phyloP scores from a whole-genome alignment of 2,888 invertebrate genomes.

The Arge pagana region DNA sequence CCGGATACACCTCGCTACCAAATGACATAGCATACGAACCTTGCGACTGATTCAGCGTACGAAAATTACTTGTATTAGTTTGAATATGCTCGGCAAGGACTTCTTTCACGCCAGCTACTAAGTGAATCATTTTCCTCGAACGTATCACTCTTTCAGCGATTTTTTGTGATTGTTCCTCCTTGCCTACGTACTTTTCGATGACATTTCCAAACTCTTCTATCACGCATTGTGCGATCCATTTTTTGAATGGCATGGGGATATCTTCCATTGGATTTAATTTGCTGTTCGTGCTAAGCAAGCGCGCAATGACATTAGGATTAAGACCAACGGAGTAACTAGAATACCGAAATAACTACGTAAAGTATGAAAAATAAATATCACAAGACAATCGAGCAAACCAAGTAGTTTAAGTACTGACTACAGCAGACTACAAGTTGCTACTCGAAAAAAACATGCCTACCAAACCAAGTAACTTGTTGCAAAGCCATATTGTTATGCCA shows the following conservation, averaged over 20 bases:
- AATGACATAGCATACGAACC: conserved; percentile 44
- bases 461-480: no score
- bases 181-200: conserved; percentile 38
- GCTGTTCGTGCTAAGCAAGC: no score
- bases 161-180: conserved; percentile 34
- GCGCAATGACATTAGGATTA: no score
- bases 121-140: conserved; percentile 42
- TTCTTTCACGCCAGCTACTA: conserved; percentile 40
- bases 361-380: no score
- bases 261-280: conserved; percentile 28
- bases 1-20: conserved; percentile 45
- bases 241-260: conserved; percentile 41
- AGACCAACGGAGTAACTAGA: no score
- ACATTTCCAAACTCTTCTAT: conserved; percentile 44
- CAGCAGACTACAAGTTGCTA: no score
- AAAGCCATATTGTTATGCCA: no score
- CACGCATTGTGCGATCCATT: conserved; percentile 47
- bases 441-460: no score
- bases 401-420: no score
- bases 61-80: neutral
- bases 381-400: no score
- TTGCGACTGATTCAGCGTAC: conserved; percentile 29
- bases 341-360: no score
- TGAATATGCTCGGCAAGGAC: conserved; percentile 34
- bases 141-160: conserved; percentile 41